phyloP scores from a whole-genome alignment of 2,113 vertebrate genomes.

The Glareola pratincola region DNA sequence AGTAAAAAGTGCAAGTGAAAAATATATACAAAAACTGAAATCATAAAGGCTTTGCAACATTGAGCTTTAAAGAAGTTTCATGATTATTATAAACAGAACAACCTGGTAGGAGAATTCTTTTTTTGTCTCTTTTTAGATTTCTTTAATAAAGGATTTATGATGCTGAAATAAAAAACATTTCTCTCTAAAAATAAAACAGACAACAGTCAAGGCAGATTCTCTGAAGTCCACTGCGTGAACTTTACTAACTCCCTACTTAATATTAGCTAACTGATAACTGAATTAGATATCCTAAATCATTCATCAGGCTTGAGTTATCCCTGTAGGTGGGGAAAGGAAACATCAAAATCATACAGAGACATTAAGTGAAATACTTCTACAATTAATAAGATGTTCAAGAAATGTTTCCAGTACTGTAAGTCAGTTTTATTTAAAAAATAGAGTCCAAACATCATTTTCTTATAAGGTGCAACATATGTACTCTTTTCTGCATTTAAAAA shows the following conservation, averaged over 20 bases:
- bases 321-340: neutral
- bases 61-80: neutral
- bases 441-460: conserved; percentile 59
- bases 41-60: neutral
- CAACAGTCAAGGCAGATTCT: neutral
- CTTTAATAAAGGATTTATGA: neutral
- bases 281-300: neutral
- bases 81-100: neutral
- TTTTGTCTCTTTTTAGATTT: neutral
- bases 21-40: neutral
- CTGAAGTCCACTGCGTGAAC: neutral
- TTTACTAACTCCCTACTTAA: neutral
- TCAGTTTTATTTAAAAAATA: conserved; percentile 70
- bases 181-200: neutral
- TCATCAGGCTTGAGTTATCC: neutral
- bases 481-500: conserved; percentile 24
- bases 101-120: neutral
- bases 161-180: neutral
- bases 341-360: neutral
- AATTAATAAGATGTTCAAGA: neutral
- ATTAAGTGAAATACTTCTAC: neutral
- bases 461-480: conserved; percentile 55
- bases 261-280: neutral
- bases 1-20: neutral
- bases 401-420: neutral